Base-by-base conservation (phyloP, 2,888 invertebrate genomes). In the Limenitis camilla region DNA sequence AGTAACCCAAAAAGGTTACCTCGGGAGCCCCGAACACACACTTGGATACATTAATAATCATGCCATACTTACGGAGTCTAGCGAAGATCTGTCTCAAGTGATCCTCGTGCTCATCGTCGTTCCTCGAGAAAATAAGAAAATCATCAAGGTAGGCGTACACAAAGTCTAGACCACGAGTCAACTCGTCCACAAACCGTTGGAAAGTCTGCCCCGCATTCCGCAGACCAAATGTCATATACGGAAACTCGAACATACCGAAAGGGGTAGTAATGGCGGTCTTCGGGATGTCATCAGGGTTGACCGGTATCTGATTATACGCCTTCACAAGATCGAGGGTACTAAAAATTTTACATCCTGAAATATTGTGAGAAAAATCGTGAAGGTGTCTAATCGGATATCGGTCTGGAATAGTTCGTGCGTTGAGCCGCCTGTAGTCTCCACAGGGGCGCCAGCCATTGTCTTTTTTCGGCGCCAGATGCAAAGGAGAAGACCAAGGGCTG, bases 321-420 rank as follows among this genome's bases (percentile, higher is more conserved):
- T 65, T 60, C 0, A 63, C 62, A 5, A 80, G 59, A 59, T 77
- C 75, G 2, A 77, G 47, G 0, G 59, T 69, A 1, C 64, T 63
- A 48, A 71, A 74, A 5, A 68, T 48, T 9, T 35, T 59, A 29
- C 63, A 65, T 6, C 66, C 68, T 9, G 51, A 31, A 0, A 76
- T 54, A 5, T 49, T 53, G 8, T 66, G 60, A 0, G 67, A 29
- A 51, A 75, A 72, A 52, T 76, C 73, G 10, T 72, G 63, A 5
- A 79, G 65, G 52, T 76, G 67, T 0, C 66, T 52, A 5, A 75
- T 58, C 0, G 74, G 72, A 55, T 74, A 72, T 32, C 56, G 52
- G 40, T 41, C 29, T 1, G 73, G 53, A 65, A 5, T 9, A 9
- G n/a, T n/a, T n/a, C n/a, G n/a, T n/a, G n/a, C n/a, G n/a, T n/a